phyloP scores from a whole-genome alignment of 2,797 vertebrate genomes.

The Chloroceryle amazona region DNA sequence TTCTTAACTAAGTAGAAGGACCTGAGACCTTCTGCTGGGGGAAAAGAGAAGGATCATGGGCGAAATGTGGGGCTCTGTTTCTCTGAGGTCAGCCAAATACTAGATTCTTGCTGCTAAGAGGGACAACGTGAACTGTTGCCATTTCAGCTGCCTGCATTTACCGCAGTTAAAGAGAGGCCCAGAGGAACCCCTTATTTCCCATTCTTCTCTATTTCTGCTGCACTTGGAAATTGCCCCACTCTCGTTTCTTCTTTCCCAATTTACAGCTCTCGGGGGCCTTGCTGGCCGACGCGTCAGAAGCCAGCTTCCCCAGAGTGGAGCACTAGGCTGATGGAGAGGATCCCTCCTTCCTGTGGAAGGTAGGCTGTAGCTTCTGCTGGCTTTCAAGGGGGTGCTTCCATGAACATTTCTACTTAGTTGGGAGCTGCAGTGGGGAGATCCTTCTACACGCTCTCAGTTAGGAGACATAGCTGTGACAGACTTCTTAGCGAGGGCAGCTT shows the following conservation, averaged over 20 bases:
- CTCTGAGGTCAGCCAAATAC: not conserved
- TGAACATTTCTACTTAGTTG: not conserved
- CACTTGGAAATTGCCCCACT: not conserved
- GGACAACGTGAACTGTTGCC: not conserved
- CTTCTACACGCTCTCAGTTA: not conserved
- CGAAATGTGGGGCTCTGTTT: not conserved
- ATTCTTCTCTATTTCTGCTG: not conserved
- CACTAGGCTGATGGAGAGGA: constrained; percentile 53
- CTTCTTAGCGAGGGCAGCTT: not conserved
- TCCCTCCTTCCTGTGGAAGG: constrained; percentile 11
- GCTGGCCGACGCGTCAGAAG: constrained; percentile 60
- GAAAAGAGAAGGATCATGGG: not conserved
- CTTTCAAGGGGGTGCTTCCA: not conserved
- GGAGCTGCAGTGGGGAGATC: not conserved
- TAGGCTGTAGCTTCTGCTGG: not conserved
- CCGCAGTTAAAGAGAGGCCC: not conserved
- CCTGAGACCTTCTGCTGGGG: not conserved
- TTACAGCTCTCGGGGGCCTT: constrained; percentile 68
- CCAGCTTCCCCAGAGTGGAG: constrained; percentile 71
- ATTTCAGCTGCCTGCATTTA: not conserved
- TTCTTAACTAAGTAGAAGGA: not conserved
- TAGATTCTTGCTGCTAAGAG: not conserved
- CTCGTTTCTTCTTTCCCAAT: not conserved
- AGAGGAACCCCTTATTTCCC: accelerated
- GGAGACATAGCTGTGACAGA: not conserved